Base-by-base conservation (phyloP, 1,140 invertebrate species). In the Carposina sasakii region DNA sequence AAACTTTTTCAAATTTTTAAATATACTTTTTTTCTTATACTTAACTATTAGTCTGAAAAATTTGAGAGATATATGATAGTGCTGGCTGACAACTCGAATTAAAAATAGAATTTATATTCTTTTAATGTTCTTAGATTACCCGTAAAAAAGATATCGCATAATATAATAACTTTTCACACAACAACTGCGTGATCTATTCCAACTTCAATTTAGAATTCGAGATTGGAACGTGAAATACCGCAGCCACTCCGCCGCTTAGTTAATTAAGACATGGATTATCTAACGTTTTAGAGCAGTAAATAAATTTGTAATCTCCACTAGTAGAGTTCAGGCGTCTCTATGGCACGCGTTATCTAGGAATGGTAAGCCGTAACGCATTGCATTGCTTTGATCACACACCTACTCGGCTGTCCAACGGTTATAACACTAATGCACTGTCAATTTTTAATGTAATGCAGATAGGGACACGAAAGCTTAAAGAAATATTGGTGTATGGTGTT, bases 251-350 rank as follows among this genome's bases (percentile, higher is more conserved):
- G 73, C 70, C 66, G 70, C 73, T 78, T 68, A 67, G 79, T 79
- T 83, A 83, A 83, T 83, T 83, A 83, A 83, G 79, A 83, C 75
- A 77, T 79, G 75, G 74, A 77, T 83, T 81, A 83, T 81, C 79
- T 77, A 81, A 74, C 74, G 73, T 77, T 82, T 81, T 78, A 54
- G 69, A 66, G 79, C 64, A 76, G 75, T 83, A 83, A 83, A 83
- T 79, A 83, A 83, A 83, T 71, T 70, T 71, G 70, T 81, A 77
- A 83, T 83, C 79, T 81, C 61, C 69, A 60, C 61, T 63, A 54
- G 54, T 76, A 72, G 54, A 65, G 70, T 57, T 74, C 65, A 74
- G 78, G 75, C 71, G 75, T 74, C 72, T 77, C 64, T 44, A 74
- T 69, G 71, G 72, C 70, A 77, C 75, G 55, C 57, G 60, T 76